phyloP scores from a whole-genome alignment of 1,140 invertebrate genomes.

The Macrocentrus cingulum region DNA sequence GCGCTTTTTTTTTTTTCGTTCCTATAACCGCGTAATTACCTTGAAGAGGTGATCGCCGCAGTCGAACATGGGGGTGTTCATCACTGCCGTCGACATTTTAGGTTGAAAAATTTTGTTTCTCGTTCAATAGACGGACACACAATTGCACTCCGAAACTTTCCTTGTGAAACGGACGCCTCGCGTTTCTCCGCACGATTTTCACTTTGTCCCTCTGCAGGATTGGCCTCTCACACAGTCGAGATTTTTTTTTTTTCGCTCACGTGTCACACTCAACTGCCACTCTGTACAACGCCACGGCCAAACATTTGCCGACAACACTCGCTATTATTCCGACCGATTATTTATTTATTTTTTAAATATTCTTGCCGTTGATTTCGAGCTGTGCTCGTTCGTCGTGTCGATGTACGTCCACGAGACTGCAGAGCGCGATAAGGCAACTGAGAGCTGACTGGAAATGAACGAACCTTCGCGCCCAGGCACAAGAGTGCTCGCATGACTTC shows the following conservation, averaged over 20 bases:
- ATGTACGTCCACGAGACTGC: no score
- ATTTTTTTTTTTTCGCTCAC: no score
- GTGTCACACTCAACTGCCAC: no score
- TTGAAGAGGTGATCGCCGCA: conserved; percentile 50
- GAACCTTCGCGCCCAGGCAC: conserved; percentile 9
- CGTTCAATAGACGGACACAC: conserved; percentile 15
- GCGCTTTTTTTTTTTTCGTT: conserved; percentile 4
- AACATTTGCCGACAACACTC: no score
- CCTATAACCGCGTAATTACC: conserved; percentile 36
- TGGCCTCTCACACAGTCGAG: neutral
- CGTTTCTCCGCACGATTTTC: conserved; percentile 6
- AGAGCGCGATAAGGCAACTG: conserved; percentile 40
- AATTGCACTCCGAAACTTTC: conserved; percentile 23
- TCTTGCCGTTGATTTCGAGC: no score
- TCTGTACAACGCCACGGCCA: no score
- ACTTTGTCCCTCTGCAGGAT: neutral
- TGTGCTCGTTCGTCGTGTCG: no score
- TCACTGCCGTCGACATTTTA: conserved; percentile 53
- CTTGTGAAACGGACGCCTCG: conserved; percentile 16
- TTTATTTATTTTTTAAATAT: no score
- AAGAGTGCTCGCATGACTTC: conserved; percentile 13
- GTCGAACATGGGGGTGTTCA: conserved; percentile 54
- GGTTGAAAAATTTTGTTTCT: neutral
- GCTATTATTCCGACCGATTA: no score
- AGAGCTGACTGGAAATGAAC: conserved; percentile 39